A percentile compares a stretch with the other conserved stretches of the same genome.
Conservation (phyloP, 2,797 vertebrate species). For the Acridotheres tristis region DNA sequence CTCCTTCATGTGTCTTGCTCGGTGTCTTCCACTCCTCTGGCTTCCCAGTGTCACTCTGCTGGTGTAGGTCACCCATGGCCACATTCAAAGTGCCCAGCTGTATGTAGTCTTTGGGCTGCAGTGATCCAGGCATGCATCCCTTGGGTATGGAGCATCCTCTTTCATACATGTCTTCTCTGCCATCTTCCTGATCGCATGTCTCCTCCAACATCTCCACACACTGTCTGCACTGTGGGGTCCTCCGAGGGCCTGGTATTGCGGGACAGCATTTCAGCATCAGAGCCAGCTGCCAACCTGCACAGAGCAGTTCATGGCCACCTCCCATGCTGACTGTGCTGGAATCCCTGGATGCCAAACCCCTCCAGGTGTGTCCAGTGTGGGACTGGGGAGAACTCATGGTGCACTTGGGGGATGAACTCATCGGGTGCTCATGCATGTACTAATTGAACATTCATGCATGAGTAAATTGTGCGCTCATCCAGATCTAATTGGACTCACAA, state of each 20-base stretch:
- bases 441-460: not conserved
- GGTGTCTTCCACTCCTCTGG: not conserved
- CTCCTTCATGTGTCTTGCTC: not conserved
- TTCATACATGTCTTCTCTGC: not conserved
- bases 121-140: not conserved
- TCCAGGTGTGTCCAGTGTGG: fast-evolving
- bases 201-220: not conserved
- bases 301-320: not conserved
- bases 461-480: not conserved
- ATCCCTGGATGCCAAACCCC: not conserved
- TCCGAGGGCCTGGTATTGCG: not conserved
- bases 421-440: not conserved
- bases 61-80: not conserved
- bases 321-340: not conserved
- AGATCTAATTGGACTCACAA: conserved; percentile 1
- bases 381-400: not conserved
- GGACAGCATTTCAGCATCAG: not conserved
- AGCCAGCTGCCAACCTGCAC: not conserved
- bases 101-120: not conserved
- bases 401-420: not conserved
- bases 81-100: not conserved
- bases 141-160: not conserved
- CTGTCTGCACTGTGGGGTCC: fast-evolving
- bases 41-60: not conserved
- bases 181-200: fast-evolving